Evolutionary conservation across 2,888 invertebrate species (phyloP), one percentile per base, ranked within the genome.

Genomic region (Abrostola tripartita): DNA sequence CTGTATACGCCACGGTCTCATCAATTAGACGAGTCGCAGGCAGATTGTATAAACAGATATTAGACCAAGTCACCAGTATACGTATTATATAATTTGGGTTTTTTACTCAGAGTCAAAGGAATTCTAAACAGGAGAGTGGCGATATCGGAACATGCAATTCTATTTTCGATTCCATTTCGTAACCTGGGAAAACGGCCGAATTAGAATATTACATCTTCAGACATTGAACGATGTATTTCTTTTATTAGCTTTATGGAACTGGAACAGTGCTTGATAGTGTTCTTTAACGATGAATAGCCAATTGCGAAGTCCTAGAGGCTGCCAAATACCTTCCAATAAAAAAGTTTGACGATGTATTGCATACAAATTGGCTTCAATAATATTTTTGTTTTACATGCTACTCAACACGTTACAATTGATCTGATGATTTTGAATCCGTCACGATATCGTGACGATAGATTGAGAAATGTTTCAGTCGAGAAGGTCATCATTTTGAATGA

Each of bases 11-110:
- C 78, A 80, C 82, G 81, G 76, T 82, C 79, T 73, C 85, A 79
- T 83, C 86, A 83, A 86, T 87, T 87, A 86, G 82, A 85, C 74
- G 80, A 79, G 84, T 82, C 72, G 81, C 68, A 76, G 63, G 59
- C 63, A 79, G 71, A 76, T 84, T 86, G 79, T 79, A 81, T 84
- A 86, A 87, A 80, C 74, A 80, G 82, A 75, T 82, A 80, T 83
- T 84, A 78, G 76, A 74, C 68, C 66, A 82, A 86, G 65, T 82
- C 71, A 67, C 81, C 80, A 71, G 81, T 76, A 81, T 72, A 75
- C 57, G 65, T 55, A 58, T 84, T 86, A 84, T 80, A 80, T 83
- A 81, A 85, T 79, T 76, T 78, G 80, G 85, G 82, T 77, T 76
- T 85, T 73, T 85, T 84, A 81, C 81, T 74, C 62, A 61, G 67